Evolutionary conservation across 2,797 vertebrate species (phyloP).

Genomic region (Erpetoichthys calabaricus): DNA sequence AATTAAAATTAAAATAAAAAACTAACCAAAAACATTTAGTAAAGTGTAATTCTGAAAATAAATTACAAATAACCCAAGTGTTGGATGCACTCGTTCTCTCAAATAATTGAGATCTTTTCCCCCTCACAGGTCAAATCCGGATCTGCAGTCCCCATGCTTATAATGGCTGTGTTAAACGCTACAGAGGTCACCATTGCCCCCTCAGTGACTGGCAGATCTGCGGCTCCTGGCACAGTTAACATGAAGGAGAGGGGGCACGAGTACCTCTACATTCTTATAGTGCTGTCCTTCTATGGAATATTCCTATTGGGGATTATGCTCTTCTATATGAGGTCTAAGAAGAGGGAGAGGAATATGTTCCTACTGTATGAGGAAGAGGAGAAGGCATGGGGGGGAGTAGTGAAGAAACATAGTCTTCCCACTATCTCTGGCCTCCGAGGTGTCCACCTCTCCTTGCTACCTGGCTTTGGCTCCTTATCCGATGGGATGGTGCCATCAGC

Average conservation of each 20-base stretch:
- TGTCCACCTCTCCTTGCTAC: constrained; percentile 51
- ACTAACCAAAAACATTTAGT: too few species aligned
- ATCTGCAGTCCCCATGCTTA: constrained; percentile 23
- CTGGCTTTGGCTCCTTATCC: constrained; percentile 49
- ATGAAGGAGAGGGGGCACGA: constrained; percentile 46
- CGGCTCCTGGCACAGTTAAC: constrained; percentile 1
- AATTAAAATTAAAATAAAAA: too few species aligned
- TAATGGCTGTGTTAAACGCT: constrained; percentile 62
- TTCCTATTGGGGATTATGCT: constrained; percentile 82
- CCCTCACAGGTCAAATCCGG: too few species aligned
- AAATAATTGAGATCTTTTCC: too few species aligned
- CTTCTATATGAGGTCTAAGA: constrained; percentile 81
- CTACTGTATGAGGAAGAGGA: constrained; percentile 80
- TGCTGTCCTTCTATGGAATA: constrained; percentile 84
- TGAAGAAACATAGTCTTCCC: constrained; percentile 49
- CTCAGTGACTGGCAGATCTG: constrained; percentile 7
- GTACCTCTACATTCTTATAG: constrained; percentile 77
- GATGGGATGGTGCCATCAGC: constrained; percentile 57
- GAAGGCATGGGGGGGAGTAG: constrained; percentile 70
- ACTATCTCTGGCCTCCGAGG: constrained; percentile 42
- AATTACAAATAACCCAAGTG: too few species aligned
- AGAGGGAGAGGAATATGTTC: constrained; percentile 72
- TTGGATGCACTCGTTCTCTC: too few species aligned
- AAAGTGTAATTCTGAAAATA: too few species aligned
- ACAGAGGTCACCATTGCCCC: constrained; percentile 36